Evolutionary conservation across 2,113 vertebrate species (phyloP), one percentile per base, ranked within the genome.

Genomic region (Colinus virginianus): DNA sequence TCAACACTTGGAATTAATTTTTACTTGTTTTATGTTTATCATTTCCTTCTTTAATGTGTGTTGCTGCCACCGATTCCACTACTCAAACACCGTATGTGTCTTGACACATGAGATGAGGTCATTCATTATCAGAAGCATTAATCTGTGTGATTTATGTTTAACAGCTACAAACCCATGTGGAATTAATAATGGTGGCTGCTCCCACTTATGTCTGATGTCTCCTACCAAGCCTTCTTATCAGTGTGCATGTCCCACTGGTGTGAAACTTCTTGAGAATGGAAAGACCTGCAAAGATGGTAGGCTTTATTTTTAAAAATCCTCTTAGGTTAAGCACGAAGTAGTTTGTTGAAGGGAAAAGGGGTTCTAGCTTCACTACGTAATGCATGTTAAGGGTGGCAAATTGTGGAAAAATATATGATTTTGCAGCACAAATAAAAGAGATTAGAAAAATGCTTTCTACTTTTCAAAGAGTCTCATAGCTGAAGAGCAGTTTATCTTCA

Each of bases 201-300:
- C 99, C 84, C 99, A 99, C 95, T 98, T 99, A 92, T 99, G 99
- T 96, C 98, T 99, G 96, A 98, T 99, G 96, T 99, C 99, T 61
- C 99, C 99, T 20, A 76, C 95, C 85, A 96, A 98, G 93, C 98
- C 98, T 17, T 98, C 97, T 97, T 98, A 98, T 93, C 98, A 98
- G 90, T 99, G 99, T 92, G 98, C 99, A 84, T 99, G 99, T 97
- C 98, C 99, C 84, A 99, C 99, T 13, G 99, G 99, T 25, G 99
- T 99, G 84, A 99, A 98, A 96, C 98, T 99, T 87, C 97, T 99
- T 84, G 98, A 98, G 83, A 98, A 99, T 96, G 97, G 97, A 84
- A 98, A 97, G 97, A 99, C 98, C 95, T 99, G 99, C 98, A 98
- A 98, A 97, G 98, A 99, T 32, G 98, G 99, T 99, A 98, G 98